These are phyloP conservation scores for Nematolebias whitei DNA, from an alignment of 2,113 vertebrate species.

Conservation along the genomic window DNA sequence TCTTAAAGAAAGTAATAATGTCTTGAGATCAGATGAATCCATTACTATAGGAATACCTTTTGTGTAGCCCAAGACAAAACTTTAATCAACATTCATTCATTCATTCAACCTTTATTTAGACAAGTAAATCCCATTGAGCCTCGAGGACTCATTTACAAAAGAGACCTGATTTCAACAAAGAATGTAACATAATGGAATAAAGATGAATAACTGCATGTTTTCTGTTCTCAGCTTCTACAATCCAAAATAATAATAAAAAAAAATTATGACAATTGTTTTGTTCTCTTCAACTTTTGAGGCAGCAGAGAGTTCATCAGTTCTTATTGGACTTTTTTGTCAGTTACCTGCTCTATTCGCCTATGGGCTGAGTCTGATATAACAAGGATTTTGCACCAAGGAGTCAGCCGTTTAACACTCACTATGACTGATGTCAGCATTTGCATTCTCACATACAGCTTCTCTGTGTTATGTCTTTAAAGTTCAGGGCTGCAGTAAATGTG, in stretches of 20 bases:
- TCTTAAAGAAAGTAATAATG: background rate
- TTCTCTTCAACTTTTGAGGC: too few relatives aligned
- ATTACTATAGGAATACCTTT: too few relatives aligned
- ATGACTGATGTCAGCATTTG: slow-evolving; percentile 7
- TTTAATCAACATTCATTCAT: too few relatives aligned
- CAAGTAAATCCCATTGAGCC: too few relatives aligned
- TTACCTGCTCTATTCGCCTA: background rate
- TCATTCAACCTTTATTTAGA: too few relatives aligned
- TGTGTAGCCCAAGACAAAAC: background rate
- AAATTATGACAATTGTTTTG: background rate
- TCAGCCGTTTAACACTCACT: background rate
- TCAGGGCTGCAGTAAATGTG: slow-evolving; percentile 10
- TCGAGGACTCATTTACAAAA: too few relatives aligned
- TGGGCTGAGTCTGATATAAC: background rate
- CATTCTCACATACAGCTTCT: background rate
- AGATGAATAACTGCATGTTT: background rate
- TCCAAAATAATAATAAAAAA: background rate
- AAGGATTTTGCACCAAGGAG: background rate
- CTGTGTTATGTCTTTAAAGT: background rate
- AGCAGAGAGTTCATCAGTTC: background rate
- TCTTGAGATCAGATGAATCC: background rate
- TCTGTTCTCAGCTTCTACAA: background rate
- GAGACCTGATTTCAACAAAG: too few relatives aligned
- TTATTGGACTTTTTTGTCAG: background rate
- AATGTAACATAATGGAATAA: background rate